Evolutionary conservation across 2,888 invertebrate genomes (phyloP).

Genomic region (Noctua janthe): DNA sequence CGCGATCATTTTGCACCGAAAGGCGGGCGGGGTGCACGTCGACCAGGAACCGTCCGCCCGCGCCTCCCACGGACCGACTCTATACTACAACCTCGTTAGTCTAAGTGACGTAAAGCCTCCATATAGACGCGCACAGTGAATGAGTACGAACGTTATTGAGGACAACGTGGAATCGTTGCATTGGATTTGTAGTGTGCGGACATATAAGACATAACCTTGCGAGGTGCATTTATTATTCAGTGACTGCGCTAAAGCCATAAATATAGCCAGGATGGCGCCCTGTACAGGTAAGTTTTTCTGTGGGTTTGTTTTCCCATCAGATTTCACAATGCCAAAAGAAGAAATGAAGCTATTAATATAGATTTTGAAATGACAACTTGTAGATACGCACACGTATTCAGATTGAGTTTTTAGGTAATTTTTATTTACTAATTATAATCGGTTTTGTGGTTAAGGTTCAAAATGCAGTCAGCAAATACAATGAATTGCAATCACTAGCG

Average conservation of each 20-base stretch:
- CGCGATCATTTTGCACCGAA: conserved; percentile 86
- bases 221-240: conserved; percentile 88
- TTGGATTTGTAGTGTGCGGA: conserved; percentile 72
- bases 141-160: conserved; percentile 67
- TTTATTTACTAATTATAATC: conserved; percentile 28
- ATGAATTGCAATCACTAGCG: conserved; percentile 56
- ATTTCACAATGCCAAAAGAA: conserved; percentile 16
- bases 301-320: conserved; percentile 44
- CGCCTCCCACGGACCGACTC: conserved; percentile 71
- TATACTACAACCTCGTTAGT: conserved; percentile 85
- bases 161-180: conserved; percentile 71
- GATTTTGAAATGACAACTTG: conserved; percentile 21
- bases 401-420: neutral
- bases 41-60: conserved; percentile 66
- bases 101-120: conserved; percentile 84
- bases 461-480: conserved; percentile 47
- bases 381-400: conserved; percentile 11
- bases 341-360: neutral
- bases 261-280: conserved; percentile 88
- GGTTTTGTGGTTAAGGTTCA: conserved; percentile 50
- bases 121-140: conserved; percentile 75
- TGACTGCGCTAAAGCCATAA: conserved; percentile 79
- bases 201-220: conserved; percentile 82
- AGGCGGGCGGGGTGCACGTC: conserved; percentile 85
- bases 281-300: conserved; percentile 83